These are phyloP conservation scores for Hipposideros larvatus DNA, from an alignment of 2,797 vertebrate species.

Conservation along the genomic window DNA sequence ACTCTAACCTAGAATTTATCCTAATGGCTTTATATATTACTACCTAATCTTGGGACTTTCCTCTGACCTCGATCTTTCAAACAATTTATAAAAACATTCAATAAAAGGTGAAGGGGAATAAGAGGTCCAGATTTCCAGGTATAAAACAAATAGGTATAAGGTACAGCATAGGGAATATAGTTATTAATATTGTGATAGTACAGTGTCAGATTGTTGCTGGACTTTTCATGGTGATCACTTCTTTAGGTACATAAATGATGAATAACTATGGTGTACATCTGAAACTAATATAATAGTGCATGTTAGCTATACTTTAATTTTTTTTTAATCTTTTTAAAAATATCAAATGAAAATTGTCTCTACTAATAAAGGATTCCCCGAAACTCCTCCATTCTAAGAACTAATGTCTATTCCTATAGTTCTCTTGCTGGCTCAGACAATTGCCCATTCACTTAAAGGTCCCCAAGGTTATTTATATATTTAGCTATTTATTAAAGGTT, in stretches of 20 bases:
- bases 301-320: no score
- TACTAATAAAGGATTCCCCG: background rate
- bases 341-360: background rate
- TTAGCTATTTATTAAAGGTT: background rate
- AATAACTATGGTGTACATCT: no score
- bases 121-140: no score
- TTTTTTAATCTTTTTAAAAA: background rate
- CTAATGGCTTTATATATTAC: background rate
- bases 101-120: no score
- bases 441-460: background rate
- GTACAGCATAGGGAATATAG: no score
- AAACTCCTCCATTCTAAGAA: conserved; percentile 3
- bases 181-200: no score
- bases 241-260: no score
- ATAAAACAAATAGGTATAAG: no score
- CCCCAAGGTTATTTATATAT: background rate
- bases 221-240: no score
- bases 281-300: no score
- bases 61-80: conserved; percentile 8
- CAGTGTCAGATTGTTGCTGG: no score
- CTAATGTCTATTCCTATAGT: background rate
- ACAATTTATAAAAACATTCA: background rate
- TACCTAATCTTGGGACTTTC: background rate
- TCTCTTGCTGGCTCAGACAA: background rate
- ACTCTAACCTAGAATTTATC: background rate